These are phyloP conservation scores for Chymomyza caudatula DNA, from an alignment of 2,888 invertebrate genomes.

Conservation along the genomic window DNA sequence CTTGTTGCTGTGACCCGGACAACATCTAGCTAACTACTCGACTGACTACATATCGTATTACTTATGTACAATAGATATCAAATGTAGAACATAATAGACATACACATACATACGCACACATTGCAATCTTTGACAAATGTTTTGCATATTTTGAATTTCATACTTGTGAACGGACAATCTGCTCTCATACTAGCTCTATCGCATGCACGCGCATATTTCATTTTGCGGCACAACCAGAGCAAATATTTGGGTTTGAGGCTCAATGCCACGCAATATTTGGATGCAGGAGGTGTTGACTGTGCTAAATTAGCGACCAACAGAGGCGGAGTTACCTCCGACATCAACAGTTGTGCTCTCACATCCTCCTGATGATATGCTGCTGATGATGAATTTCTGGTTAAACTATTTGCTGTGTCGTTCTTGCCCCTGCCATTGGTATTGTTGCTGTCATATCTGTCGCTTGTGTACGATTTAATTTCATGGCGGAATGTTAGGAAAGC, in stretches of 20 bases:
- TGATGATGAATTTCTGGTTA: constrained; percentile 67
- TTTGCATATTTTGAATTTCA: background rate
- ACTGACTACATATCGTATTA: background rate
- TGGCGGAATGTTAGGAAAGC: constrained; percentile 60
- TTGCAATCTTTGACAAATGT: background rate
- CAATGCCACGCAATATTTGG: constrained; percentile 4
- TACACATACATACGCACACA: background rate
- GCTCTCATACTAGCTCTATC: constrained; percentile 1
- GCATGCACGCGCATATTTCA: constrained; percentile 23
- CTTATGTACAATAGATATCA: too few species aligned
- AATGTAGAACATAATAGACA: background rate
- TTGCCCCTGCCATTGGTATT: constrained; percentile 22
- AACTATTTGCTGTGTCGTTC: constrained; percentile 58
- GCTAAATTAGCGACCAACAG: constrained; percentile 37
- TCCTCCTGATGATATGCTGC: constrained; percentile 13
- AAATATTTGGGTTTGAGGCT: constrained; percentile 22
- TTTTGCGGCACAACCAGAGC: constrained; percentile 28
- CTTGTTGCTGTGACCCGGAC: background rate
- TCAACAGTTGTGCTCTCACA: background rate
- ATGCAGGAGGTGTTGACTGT: constrained; percentile 53
- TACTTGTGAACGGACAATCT: background rate
- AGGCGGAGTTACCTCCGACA: background rate
- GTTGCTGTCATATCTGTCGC: constrained; percentile 27
- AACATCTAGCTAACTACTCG: background rate
- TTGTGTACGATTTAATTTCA: constrained; percentile 65